These are phyloP conservation scores for Pachymerium ferrugineum DNA, from an alignment of 2,888 invertebrate species.

Conservation along the genomic window DNA sequence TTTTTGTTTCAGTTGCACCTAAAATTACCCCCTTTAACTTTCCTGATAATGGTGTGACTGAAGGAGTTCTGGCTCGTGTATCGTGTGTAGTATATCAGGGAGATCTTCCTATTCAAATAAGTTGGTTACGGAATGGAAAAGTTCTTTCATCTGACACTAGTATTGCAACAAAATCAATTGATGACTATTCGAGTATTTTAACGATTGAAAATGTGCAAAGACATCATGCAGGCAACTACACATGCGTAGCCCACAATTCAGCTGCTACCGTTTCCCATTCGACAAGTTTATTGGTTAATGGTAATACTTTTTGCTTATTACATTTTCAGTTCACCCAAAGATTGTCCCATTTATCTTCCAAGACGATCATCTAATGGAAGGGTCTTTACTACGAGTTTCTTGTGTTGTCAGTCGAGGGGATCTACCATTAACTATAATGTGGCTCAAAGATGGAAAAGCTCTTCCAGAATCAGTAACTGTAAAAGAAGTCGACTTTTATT, in stretches of 20 bases:
- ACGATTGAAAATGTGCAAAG: slow-evolving; percentile 23
- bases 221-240: slow-evolving; percentile 29
- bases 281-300: slow-evolving; percentile 11
- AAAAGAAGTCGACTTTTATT: slow-evolving; percentile 9
- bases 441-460: slow-evolving; percentile 3
- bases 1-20: slow-evolving; percentile 41
- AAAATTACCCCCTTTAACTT: slow-evolving; percentile 55
- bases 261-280: slow-evolving; percentile 1
- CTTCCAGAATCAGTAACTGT: not conserved
- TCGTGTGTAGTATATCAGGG: slow-evolving; percentile 46
- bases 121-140: slow-evolving; percentile 52
- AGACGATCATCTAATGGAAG: slow-evolving; percentile 28
- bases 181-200: slow-evolving; percentile 30
- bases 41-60: slow-evolving; percentile 51
- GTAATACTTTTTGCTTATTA: not conserved
- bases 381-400: slow-evolving; percentile 22
- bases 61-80: slow-evolving; percentile 52
- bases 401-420: slow-evolving; percentile 32
- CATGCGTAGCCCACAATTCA: slow-evolving; percentile 20
- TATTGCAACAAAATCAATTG: slow-evolving; percentile 12
- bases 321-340: slow-evolving; percentile 30
- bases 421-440: slow-evolving; percentile 15
- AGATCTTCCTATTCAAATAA: slow-evolving; percentile 43
- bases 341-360: slow-evolving; percentile 31
- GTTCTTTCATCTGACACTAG: not conserved